Evolutionary conservation across 2,888 invertebrate species (phyloP).

Genomic region (Zhengitettix transpicula): DNA sequence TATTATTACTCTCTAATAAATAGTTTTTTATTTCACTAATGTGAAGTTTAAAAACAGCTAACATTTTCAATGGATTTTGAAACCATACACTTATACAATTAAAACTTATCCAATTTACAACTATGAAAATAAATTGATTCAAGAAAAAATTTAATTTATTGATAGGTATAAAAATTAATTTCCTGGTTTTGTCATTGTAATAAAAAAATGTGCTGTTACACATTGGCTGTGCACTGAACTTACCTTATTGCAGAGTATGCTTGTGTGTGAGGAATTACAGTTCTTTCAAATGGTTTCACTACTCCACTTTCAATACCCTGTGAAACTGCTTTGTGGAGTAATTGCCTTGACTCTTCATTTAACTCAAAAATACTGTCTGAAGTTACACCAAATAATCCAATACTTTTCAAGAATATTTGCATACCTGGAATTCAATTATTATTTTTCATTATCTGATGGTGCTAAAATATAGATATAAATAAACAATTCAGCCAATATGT

Average conservation of each 20-base stretch:
- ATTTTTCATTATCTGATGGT: too few species aligned
- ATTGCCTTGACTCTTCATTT: slow-evolving; percentile 27
- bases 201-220: background rate
- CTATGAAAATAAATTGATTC: too few species aligned
- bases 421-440: slow-evolving; percentile 27
- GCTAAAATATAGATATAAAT: too few species aligned
- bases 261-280: slow-evolving; percentile 16
- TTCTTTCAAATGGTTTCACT: slow-evolving; percentile 34
- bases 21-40: too few species aligned
- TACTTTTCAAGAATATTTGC: slow-evolving; percentile 37
- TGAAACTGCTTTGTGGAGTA: slow-evolving; percentile 28
- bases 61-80: too few species aligned
- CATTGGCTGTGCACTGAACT: background rate
- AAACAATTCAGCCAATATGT: too few species aligned
- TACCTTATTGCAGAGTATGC: slow-evolving; percentile 1
- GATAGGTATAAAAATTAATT: background rate
- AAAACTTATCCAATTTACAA: too few species aligned
- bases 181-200: background rate
- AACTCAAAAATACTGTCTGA: slow-evolving; percentile 37
- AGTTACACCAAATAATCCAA: slow-evolving; percentile 39
- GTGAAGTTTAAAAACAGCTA: too few species aligned
- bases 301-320: slow-evolving; percentile 33
- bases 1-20: too few species aligned
- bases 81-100: too few species aligned
- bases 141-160: too few species aligned